These are phyloP conservation scores for Frankliniella intonsa DNA, from an alignment of 2,888 invertebrate genomes.

Conservation along the genomic window DNA sequence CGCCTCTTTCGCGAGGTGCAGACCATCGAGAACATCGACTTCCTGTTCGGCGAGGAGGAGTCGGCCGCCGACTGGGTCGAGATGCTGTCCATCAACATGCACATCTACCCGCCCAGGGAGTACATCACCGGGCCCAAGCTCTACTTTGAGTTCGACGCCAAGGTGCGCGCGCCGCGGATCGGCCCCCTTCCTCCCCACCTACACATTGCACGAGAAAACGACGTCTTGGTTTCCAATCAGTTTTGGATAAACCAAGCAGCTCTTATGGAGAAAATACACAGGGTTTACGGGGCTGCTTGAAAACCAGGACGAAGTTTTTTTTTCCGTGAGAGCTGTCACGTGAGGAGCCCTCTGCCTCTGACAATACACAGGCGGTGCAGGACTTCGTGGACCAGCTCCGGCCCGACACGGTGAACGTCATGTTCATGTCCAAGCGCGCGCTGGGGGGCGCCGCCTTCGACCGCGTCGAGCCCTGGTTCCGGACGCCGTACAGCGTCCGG, in stretches of 20 bases:
- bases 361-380: constrained; percentile 51
- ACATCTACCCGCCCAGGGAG: constrained; percentile 70
- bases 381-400: constrained; percentile 53
- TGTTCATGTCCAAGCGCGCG: constrained; percentile 62
- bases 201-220: no score
- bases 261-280: no score
- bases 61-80: constrained; percentile 74
- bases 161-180: constrained; percentile 43
- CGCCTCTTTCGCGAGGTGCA: constrained; percentile 68
- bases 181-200: no score
- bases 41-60: constrained; percentile 59
- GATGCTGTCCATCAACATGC: constrained; percentile 70
- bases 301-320: no score
- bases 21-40: constrained; percentile 66
- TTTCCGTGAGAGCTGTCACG: no score
- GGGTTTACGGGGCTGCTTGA: no score
- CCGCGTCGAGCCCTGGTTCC: constrained; percentile 71
- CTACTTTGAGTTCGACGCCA: constrained; percentile 65
- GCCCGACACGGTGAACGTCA: constrained; percentile 65
- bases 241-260: no score
- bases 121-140: constrained; percentile 72
- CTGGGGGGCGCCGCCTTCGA: constrained; percentile 43
- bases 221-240: no score
- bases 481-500: constrained; percentile 66
- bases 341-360: background rate